phyloP scores from a whole-genome alignment of 1,140 invertebrate species.

The Pachypsylla venusta region DNA sequence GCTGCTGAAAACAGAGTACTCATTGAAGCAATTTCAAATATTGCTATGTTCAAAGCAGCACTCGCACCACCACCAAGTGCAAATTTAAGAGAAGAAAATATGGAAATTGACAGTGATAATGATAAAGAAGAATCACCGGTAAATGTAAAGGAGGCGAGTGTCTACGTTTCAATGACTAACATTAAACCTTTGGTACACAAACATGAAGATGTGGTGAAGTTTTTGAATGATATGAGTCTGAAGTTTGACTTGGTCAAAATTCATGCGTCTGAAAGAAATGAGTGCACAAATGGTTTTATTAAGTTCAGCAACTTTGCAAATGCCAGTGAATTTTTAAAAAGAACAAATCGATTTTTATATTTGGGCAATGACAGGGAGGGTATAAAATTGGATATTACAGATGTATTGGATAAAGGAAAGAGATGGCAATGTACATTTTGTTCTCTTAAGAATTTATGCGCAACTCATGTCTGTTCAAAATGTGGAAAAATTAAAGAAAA shows the following conservation, averaged over 20 bases:
- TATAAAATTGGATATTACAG: neutral
- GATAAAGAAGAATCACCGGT: neutral
- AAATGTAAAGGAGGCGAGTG: neutral
- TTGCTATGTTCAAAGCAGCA: slow-evolving; percentile 1
- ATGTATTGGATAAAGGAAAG: neutral
- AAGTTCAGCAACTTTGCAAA: neutral
- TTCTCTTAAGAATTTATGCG: neutral
- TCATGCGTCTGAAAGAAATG: neutral
- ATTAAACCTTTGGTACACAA: neutral
- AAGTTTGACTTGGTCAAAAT: neutral
- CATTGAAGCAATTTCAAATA: neutral
- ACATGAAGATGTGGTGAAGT: neutral
- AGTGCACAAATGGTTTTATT: neutral
- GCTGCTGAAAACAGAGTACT: neutral
- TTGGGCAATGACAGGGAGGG: neutral
- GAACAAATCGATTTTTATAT: slow-evolving; percentile 5
- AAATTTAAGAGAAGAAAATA: neutral
- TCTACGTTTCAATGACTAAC: neutral
- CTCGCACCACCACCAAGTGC: neutral
- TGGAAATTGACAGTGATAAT: neutral
- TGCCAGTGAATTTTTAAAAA: neutral
- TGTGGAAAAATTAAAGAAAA: slow-evolving; percentile 6
- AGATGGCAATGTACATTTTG: neutral
- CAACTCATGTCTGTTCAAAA: neutral
- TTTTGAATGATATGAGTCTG: neutral